These are phyloP conservation scores for Lutjanus argentimaculatus DNA, from an alignment of 2,797 vertebrate genomes.

Conservation along the genomic window DNA sequence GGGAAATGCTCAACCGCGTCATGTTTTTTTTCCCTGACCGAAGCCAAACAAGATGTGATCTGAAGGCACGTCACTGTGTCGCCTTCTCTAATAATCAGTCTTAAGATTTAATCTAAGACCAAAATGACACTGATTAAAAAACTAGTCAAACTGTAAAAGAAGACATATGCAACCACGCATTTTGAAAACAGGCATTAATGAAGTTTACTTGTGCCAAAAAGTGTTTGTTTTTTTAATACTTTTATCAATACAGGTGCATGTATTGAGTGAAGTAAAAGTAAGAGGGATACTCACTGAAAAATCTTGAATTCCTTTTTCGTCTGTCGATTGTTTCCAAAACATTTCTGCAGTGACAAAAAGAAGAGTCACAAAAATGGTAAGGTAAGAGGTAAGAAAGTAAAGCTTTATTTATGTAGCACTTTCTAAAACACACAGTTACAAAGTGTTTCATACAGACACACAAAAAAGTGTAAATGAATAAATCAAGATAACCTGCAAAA, in stretches of 20 bases:
- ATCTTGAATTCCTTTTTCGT: slow-evolving; percentile 83
- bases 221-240: background rate
- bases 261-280: background rate
- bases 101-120: background rate
- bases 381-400: too few relatives aligned
- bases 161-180: background rate
- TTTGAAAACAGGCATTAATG: background rate
- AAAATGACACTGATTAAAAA: background rate
- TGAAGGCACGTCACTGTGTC: slow-evolving; percentile 17
- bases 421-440: too few relatives aligned
- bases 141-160: background rate
- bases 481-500: too few relatives aligned
- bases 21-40: slow-evolving; percentile 32
- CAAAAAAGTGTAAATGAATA: background rate
- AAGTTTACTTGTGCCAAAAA: background rate
- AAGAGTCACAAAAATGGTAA: background rate
- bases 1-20: slow-evolving; percentile 57
- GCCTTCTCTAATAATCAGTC: background rate
- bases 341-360: slow-evolving; percentile 60
- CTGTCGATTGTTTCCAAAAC: slow-evolving; percentile 69
- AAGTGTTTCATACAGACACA: too few relatives aligned
- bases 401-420: too few relatives aligned
- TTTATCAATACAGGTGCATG: background rate
- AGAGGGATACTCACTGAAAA: slow-evolving; percentile 83
- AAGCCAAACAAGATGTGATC: slow-evolving; percentile 44